Percentiles rank a stretch among this genome's conserved stretches.
Conservation (phyloP, 2,797 vertebrate genomes). For the Hemitrygon akajei region DNA sequence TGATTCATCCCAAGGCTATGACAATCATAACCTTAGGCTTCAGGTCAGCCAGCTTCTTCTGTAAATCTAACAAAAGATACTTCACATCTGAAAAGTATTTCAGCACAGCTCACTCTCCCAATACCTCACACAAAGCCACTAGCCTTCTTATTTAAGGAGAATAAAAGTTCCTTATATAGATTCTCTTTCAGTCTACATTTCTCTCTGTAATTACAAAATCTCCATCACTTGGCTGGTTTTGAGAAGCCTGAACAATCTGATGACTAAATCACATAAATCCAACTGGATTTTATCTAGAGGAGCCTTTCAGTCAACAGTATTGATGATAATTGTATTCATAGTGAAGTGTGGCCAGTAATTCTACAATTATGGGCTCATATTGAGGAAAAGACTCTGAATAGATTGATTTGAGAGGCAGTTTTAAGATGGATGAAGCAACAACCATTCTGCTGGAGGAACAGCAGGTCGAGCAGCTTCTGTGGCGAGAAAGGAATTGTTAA, state of each 20-base stretch:
- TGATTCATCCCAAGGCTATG: no score
- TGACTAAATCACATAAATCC: background rate
- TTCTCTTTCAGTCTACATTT: background rate
- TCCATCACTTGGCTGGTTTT: background rate
- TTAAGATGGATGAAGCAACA: background rate
- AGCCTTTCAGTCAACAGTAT: slow-evolving; percentile 12
- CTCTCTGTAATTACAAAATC: background rate
- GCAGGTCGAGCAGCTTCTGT: no score
- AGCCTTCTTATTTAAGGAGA: background rate
- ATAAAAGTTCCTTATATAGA: background rate
- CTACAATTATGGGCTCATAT: no score
- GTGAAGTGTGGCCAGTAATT: background rate
- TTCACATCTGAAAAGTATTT: background rate
- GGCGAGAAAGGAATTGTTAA: no score
- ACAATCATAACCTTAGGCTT: no score
- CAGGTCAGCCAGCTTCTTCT: no score
- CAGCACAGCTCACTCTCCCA: background rate
- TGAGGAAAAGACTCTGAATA: slow-evolving; percentile 2
- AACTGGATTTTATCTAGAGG: background rate
- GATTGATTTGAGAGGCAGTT: background rate
- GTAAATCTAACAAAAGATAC: background rate
- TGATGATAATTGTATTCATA: background rate
- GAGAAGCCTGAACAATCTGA: slow-evolving; percentile 3
- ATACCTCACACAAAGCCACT: background rate
- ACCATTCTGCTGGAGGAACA: no score